phyloP scores from a whole-genome alignment of 2,797 vertebrate genomes.

The Squalus acanthias region DNA sequence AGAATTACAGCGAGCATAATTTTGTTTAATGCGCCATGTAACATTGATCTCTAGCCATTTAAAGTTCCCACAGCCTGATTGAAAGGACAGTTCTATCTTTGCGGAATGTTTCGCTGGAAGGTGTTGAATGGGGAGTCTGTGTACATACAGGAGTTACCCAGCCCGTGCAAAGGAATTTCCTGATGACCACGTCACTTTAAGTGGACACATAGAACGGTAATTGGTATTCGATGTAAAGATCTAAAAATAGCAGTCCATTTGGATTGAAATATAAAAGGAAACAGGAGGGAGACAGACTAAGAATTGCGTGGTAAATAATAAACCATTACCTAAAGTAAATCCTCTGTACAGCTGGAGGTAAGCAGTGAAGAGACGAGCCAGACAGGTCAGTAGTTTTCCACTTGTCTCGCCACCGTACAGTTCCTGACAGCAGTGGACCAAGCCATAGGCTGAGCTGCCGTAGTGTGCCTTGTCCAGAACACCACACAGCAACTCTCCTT shows the following conservation, averaged over 20 bases:
- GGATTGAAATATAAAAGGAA: background rate
- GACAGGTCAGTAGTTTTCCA: constrained; percentile 82
- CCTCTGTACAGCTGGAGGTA: constrained; percentile 90
- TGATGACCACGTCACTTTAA: background rate
- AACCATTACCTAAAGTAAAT: constrained; percentile 79
- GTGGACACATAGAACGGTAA: background rate
- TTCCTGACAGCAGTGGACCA: constrained; percentile 94
- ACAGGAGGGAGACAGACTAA: background rate
- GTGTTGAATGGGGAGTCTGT: background rate
- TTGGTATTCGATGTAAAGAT: background rate
- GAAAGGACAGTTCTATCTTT: background rate
- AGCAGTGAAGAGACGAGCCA: constrained; percentile 91
- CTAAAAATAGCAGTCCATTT: background rate
- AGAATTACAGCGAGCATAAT: background rate
- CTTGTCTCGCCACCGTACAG: constrained; percentile 86
- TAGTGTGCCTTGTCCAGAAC: constrained; percentile 96
- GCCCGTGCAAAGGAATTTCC: background rate
- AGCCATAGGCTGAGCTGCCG: constrained; percentile 85
- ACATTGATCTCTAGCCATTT: background rate
- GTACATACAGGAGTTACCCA: background rate
- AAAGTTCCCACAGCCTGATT: background rate
- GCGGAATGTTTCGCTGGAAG: background rate
- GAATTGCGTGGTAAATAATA: background rate
- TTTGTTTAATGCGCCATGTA: background rate
- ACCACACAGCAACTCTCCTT: constrained; percentile 82